These are phyloP conservation scores for Drosophila falleni DNA, from an alignment of 2,888 invertebrate genomes.

Conservation along the genomic window DNA sequence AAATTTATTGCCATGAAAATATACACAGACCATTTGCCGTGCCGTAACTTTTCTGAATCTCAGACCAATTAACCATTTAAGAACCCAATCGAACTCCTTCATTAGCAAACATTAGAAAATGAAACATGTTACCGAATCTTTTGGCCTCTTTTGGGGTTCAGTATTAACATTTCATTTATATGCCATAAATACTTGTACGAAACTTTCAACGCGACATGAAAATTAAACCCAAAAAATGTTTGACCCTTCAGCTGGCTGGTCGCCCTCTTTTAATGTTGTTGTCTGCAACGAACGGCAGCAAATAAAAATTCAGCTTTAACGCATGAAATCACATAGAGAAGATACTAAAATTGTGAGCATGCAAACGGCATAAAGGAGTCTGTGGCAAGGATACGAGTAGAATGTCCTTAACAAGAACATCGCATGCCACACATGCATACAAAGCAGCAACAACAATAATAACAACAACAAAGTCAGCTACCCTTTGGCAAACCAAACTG, in stretches of 20 bases:
- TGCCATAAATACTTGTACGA: constrained; percentile 72
- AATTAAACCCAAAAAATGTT: constrained; percentile 58
- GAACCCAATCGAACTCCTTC: constrained; percentile 69
- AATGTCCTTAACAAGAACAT: constrained; percentile 44
- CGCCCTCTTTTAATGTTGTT: constrained; percentile 34
- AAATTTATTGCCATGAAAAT: constrained; percentile 6
- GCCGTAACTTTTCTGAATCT: neutral
- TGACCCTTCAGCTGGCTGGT: neutral
- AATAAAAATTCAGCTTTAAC: constrained; percentile 78
- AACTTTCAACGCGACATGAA: constrained; percentile 77
- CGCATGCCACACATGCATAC: constrained; percentile 51
- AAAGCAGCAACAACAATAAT: constrained; percentile 43
- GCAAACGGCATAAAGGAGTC: constrained; percentile 53
- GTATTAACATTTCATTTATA: constrained; percentile 68
- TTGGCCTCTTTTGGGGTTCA: constrained; percentile 10
- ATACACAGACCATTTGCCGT: neutral
- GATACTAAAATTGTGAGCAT: constrained; percentile 78
- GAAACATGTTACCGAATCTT: constrained; percentile 28
- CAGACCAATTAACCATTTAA: constrained; percentile 62
- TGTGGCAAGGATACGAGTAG: constrained; percentile 57
- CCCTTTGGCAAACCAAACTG: constrained; percentile 65
- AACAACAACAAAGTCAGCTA: constrained; percentile 32
- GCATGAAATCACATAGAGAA: constrained; percentile 79
- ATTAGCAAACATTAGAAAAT: constrained; percentile 70
- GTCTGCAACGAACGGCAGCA: constrained; percentile 55